Percentiles rank a stretch among this genome's conserved stretches.
Conservation (phyloP, 2,797 vertebrate species). For the Leptatherina wallacei region DNA sequence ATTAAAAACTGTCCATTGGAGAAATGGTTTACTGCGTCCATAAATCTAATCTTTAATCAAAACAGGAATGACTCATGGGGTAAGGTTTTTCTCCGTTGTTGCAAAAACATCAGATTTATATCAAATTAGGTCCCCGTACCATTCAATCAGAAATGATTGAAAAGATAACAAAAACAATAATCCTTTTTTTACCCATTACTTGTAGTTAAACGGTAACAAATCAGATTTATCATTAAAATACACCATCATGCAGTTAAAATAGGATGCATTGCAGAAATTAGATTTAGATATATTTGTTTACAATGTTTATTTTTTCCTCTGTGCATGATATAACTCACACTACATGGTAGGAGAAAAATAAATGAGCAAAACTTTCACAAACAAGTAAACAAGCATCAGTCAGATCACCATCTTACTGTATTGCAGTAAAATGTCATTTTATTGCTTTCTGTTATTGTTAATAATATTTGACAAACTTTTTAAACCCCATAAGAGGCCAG, state of each 20-base stretch:
- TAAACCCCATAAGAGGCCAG: neutral
- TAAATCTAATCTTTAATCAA: neutral
- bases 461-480: neutral
- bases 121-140: neutral
- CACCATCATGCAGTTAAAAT: neutral
- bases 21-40: neutral
- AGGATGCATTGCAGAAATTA: neutral
- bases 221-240: neutral
- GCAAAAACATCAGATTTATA: accelerated
- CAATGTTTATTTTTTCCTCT: neutral
- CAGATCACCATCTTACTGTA: neutral
- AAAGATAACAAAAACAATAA: neutral
- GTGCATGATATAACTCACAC: neutral
- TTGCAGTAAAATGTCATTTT: constrained; percentile 2
- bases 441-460: neutral
- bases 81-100: neutral
- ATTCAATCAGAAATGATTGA: neutral
- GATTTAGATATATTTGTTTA: neutral
- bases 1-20: neutral
- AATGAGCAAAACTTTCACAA: too few species aligned
- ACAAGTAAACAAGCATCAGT: neutral
- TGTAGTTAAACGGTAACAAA: neutral
- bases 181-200: too few species aligned
- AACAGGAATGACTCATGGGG: neutral
- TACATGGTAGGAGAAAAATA: neutral